phyloP scores from a whole-genome alignment of 2,113 vertebrate genomes.

The Corythoichthys haematopterus region DNA sequence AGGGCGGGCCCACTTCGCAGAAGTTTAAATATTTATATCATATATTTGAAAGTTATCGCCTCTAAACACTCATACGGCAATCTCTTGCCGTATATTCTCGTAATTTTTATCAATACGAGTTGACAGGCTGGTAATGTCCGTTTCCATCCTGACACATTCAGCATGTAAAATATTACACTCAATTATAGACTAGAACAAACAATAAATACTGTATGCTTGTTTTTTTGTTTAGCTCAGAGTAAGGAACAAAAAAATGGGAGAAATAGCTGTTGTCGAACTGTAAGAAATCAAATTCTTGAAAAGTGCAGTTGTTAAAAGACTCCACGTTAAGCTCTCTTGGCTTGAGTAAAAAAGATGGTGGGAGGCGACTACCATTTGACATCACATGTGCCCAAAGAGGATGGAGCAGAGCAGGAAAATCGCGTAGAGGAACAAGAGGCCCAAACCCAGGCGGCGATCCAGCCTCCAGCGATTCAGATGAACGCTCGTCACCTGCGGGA shows the following conservation, averaged over 20 bases:
- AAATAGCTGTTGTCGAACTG: slow-evolving; percentile 5
- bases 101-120: slow-evolving; percentile 38
- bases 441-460: slow-evolving; percentile 71
- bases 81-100: slow-evolving; percentile 33
- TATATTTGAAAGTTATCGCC: slow-evolving; percentile 21
- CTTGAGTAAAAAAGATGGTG: slow-evolving; percentile 25
- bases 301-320: neutral
- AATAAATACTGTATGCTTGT: neutral
- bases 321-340: slow-evolving; percentile 20
- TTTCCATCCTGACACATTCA: slow-evolving; percentile 19
- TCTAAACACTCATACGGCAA: slow-evolving; percentile 50
- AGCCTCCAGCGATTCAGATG: slow-evolving; percentile 77
- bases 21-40: too few species aligned
- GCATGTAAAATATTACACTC: slow-evolving; percentile 53
- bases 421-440: slow-evolving; percentile 71
- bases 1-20: too few species aligned
- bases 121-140: slow-evolving; percentile 47
- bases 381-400: slow-evolving; percentile 74
- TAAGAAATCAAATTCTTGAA: neutral
- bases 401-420: slow-evolving; percentile 77
- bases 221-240: neutral
- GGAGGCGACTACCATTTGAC: neutral
- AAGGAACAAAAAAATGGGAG: neutral
- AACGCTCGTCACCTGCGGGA: slow-evolving; percentile 66
- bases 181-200: slow-evolving; percentile 30